Percentiles rank a stretch among this genome's conserved stretches.
Conservation (phyloP, 2,888 invertebrate genomes). For the Xestia rhomboidea region DNA sequence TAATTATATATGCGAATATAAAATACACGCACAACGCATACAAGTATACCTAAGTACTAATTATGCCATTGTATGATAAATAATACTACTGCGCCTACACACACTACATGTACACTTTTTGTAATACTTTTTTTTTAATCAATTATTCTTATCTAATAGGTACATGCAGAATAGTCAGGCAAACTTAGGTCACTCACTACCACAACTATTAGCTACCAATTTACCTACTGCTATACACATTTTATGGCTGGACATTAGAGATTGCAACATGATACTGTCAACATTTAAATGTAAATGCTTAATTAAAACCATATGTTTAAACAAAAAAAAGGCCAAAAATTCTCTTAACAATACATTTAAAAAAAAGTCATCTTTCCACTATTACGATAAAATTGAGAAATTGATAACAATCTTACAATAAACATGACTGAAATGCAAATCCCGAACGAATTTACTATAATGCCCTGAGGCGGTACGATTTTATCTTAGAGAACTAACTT, state of each 20-base stretch:
- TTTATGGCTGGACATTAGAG: neutral
- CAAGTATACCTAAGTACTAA: no score
- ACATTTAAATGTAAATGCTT: conserved; percentile 6
- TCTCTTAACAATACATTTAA: neutral
- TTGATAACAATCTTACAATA: conserved; percentile 63
- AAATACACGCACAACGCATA: neutral
- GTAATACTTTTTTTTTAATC: no score
- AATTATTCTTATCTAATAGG: no score
- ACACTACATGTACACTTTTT: no score
- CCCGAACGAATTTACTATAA: conserved; percentile 64
- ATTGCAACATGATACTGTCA: neutral
- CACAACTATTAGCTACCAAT: neutral
- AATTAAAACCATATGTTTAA: conserved; percentile 7
- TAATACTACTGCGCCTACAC: no score
- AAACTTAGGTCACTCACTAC: neutral
- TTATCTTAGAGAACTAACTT: conserved; percentile 70
- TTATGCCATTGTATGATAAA: no score
- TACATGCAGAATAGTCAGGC: neutral
- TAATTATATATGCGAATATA: neutral
- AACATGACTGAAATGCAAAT: conserved; percentile 69
- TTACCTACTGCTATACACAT: neutral
- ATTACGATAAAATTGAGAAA: conserved; percentile 41
- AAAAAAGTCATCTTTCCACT: neutral
- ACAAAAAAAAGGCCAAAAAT: neutral
- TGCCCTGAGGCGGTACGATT: conserved; percentile 67